A percentile compares a stretch with the other conserved stretches of the same genome.
phyloP scores from a whole-genome alignment of 2,797 vertebrate genomes.

The Hydrolagus colliei region DNA sequence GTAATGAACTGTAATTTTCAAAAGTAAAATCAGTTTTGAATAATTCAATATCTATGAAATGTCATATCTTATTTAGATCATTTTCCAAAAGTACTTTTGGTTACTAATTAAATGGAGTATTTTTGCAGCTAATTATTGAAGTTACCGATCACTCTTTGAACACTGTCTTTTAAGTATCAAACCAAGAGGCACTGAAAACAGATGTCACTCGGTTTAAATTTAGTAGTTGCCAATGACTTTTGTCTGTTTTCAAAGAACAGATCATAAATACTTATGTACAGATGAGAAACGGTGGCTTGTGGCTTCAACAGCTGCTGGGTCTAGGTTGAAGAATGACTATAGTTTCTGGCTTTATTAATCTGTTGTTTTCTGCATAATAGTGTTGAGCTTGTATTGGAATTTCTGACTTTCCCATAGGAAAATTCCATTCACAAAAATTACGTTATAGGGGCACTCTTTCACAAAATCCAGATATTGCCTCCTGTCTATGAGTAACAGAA shows the following conservation, averaged over 20 bases:
- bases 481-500: not conserved
- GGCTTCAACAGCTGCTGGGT: not conserved
- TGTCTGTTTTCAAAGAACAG: not conserved
- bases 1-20: too few species aligned
- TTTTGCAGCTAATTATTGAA: not conserved
- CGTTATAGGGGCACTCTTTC: not conserved
- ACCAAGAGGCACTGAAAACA: not conserved
- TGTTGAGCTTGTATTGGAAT: not conserved
- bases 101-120: too few species aligned
- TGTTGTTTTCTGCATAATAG: not conserved
- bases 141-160: not conserved
- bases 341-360: not conserved
- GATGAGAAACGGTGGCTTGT: too few species aligned
- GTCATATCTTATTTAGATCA: too few species aligned
- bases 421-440: not conserved
- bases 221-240: not conserved
- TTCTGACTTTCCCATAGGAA: not conserved
- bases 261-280: not conserved
- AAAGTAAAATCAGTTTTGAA: too few species aligned
- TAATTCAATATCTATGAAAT: too few species aligned
- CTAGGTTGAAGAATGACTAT: not conserved
- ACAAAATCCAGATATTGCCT: not conserved
- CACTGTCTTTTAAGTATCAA: not conserved
- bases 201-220: not conserved
- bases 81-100: too few species aligned